Evolutionary conservation across 53 echinoderm and acorn worm genomes (phyloP).

Genomic region (Temnopleurus reevesii): DNA sequence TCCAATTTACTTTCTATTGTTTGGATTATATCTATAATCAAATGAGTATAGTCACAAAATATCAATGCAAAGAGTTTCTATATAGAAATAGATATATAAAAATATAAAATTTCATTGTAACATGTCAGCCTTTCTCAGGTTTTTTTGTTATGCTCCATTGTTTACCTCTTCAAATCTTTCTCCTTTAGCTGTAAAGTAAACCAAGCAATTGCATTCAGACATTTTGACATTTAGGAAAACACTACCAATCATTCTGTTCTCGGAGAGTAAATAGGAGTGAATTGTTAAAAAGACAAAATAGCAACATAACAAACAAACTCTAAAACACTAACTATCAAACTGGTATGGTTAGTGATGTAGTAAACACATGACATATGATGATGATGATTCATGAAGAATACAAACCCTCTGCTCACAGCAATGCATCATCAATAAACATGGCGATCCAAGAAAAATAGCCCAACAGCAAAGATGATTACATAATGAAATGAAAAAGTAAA

Average conservation of each 20-base stretch:
- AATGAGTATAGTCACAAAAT: no score
- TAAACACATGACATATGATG: slow-evolving; percentile 27
- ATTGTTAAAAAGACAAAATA: background rate
- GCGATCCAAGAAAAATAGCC: slow-evolving; percentile 3
- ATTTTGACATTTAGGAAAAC: background rate
- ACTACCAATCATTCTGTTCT: background rate
- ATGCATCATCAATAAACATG: background rate
- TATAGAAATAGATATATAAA: background rate
- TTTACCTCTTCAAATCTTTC: background rate
- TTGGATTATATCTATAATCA: no score
- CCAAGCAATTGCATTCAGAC: background rate
- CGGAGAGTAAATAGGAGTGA: slow-evolving; percentile 18
- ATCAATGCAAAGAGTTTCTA: no score
- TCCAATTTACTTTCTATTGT: background rate
- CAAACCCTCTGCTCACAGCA: slow-evolving; percentile 50
- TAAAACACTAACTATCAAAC: slow-evolving; percentile 49
- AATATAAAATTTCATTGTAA: no score
- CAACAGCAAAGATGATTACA: background rate
- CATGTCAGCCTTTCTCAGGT: no score
- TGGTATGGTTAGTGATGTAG: slow-evolving; percentile 21
- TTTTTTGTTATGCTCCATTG: background rate
- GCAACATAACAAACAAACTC: slow-evolving; percentile 34
- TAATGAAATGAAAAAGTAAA: slow-evolving; percentile 27
- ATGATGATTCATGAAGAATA: background rate
- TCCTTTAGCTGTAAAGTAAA: background rate